Percentiles rank a stretch among this genome's conserved stretches.
These are phyloP conservation scores for Trachythela sp. DNA, from an alignment of 64 coral and sea anemone species.

Conservation along the genomic window DNA sequence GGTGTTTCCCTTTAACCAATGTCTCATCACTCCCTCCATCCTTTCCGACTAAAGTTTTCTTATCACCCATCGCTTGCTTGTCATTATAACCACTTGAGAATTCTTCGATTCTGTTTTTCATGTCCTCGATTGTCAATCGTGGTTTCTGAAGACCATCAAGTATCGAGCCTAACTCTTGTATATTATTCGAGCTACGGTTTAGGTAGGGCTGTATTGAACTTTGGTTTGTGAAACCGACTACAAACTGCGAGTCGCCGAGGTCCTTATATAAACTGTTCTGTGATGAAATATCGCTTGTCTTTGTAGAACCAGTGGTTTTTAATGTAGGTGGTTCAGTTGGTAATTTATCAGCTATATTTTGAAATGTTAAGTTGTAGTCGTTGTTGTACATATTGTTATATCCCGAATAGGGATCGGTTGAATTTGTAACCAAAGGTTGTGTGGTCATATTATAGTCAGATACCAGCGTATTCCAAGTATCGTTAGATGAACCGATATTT, in stretches of 20 bases:
- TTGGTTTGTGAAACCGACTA: not conserved
- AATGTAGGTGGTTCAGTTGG: not conserved
- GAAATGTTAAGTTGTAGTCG: constrained; percentile 10
- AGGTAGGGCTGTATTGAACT: not conserved
- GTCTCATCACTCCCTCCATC: not conserved
- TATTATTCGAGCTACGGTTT: not conserved
- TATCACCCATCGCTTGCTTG: not conserved
- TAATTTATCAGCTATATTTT: not conserved
- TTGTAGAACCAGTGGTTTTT: not conserved
- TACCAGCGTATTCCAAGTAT: not conserved
- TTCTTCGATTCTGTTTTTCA: not conserved
- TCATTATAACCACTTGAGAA: not conserved
- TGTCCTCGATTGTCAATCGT: not conserved
- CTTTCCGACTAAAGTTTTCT: not conserved
- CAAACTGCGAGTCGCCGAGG: not conserved
- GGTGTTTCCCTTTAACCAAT: not conserved
- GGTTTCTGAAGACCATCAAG: not conserved
- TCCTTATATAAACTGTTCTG: not conserved
- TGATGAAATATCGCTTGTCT: not conserved
- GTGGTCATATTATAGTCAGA: not conserved
- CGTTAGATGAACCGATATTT: not conserved
- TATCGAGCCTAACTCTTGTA: not conserved
- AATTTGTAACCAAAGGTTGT: not conserved
- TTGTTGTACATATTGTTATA: not conserved
- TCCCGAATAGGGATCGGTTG: not conserved